Conservation (phyloP, 2,113 vertebrate species). For the Pungitius pungitius region DNA sequence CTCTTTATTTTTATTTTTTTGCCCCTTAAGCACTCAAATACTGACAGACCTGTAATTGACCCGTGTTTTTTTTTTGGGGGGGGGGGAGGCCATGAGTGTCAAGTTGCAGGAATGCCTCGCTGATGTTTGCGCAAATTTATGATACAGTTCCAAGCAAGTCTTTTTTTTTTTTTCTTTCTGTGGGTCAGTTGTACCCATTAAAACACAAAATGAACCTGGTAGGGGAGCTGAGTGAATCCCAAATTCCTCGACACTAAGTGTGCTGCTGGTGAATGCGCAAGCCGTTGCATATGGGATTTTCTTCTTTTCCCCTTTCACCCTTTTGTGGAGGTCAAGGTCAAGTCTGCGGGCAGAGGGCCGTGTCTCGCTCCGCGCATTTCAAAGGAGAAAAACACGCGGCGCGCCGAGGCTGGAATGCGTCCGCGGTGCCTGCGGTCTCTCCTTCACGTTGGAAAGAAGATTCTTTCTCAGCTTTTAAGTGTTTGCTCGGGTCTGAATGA, state of each 20-base stretch:
- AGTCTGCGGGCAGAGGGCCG: conserved; percentile 28
- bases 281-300: neutral
- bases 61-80: conserved; percentile 25
- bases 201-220: conserved; percentile 7
- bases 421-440: conserved; percentile 37
- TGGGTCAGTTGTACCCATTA: neutral
- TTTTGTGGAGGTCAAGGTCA: conserved; percentile 40
- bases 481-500: conserved; percentile 49
- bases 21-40: conserved; percentile 35
- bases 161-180: conserved; percentile 9
- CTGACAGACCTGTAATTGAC: conserved; percentile 40
- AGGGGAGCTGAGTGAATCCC: neutral
- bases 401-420: conserved; percentile 37
- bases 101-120: conserved; percentile 36
- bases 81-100: conserved; percentile 7
- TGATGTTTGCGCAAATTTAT: conserved; percentile 19
- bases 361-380: conserved; percentile 24
- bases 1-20: conserved; percentile 51
- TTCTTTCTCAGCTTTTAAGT: conserved; percentile 30
- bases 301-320: neutral
- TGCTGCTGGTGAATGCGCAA: neutral
- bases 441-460: conserved; percentile 29
- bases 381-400: conserved; percentile 35
- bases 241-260: neutral
- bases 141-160: neutral